Evolutionary conservation across 1,140 invertebrate genomes (phyloP).

Genomic region (Micrasema longulum): DNA sequence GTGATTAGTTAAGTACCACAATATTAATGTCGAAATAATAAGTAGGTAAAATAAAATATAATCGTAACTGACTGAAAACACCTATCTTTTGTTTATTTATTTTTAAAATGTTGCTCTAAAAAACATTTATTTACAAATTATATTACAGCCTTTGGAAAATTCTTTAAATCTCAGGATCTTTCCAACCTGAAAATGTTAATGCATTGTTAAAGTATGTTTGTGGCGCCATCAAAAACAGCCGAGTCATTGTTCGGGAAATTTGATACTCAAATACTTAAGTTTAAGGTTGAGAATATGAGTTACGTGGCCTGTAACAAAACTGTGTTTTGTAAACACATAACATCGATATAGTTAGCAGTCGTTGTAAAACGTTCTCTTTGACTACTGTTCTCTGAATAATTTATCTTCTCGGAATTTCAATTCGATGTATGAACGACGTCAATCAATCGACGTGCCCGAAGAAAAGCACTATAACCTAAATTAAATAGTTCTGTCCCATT

Average conservation of each 20-base stretch:
- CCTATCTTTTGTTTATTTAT: too few relatives aligned
- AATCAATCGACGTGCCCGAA: slow-evolving; percentile 21
- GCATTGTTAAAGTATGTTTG: slow-evolving; percentile 1
- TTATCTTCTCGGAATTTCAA: background rate
- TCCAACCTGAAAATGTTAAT: background rate
- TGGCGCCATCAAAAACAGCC: slow-evolving; percentile 19
- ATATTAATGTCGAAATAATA: too few relatives aligned
- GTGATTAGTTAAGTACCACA: too few relatives aligned
- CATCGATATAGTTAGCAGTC: background rate
- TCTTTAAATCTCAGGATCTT: too few relatives aligned
- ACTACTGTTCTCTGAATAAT: slow-evolving; percentile 7
- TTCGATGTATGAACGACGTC: slow-evolving; percentile 18
- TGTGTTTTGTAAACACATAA: background rate
- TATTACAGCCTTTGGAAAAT: too few relatives aligned
- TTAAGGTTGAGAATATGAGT: background rate
- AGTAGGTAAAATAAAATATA: too few relatives aligned
- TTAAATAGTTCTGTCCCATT: background rate
- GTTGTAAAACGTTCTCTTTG: background rate
- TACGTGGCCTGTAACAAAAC: background rate
- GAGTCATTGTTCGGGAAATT: slow-evolving; percentile 30
- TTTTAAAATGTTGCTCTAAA: too few relatives aligned
- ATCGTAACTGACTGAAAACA: too few relatives aligned
- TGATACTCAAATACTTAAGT: background rate
- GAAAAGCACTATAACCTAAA: slow-evolving; percentile 11
- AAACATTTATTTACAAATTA: too few relatives aligned